phyloP scores from a whole-genome alignment of 2,888 invertebrate genomes.

The Pardosa pseudoannulata region DNA sequence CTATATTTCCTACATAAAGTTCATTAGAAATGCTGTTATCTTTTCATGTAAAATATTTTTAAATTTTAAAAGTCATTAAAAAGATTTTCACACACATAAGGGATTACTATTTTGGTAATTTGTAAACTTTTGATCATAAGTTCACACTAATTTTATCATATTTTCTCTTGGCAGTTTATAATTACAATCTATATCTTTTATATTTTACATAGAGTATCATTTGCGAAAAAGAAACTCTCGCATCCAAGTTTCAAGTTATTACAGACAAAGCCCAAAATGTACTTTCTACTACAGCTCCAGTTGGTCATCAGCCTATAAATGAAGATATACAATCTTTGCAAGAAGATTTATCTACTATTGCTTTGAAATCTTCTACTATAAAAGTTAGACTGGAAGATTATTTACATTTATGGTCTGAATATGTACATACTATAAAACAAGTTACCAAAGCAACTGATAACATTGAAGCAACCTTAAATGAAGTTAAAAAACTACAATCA shows the following conservation, averaged over 20 bases:
- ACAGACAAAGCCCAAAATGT: constrained; percentile 95
- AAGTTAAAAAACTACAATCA: constrained; percentile 86
- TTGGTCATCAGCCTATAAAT: constrained; percentile 91
- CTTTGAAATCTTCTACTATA: constrained; percentile 92
- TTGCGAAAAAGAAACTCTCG: constrained; percentile 94
- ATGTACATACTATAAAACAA: constrained; percentile 90
- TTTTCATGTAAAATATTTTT: too few species aligned
- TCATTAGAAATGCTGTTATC: too few species aligned
- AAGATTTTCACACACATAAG: too few species aligned
- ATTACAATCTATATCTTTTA: constrained; percentile 12
- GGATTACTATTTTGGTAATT: too few species aligned
- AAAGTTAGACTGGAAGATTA: constrained; percentile 91
- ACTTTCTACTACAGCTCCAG: constrained; percentile 91
- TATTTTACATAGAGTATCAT: constrained; percentile 84
- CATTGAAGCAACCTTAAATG: constrained; percentile 85
- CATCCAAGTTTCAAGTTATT: constrained; percentile 89
- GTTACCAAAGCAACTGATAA: constrained; percentile 89
- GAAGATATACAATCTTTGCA: constrained; percentile 88
- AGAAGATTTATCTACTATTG: constrained; percentile 91
- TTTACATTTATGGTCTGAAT: constrained; percentile 93
- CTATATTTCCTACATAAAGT: too few species aligned
- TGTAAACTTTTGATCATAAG: too few species aligned
- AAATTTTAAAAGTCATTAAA: too few species aligned
- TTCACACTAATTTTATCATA: too few species aligned
- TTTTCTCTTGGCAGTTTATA: too few species aligned